Conservation (phyloP, 1,140 invertebrate species). For the Psix sp. region DNA sequence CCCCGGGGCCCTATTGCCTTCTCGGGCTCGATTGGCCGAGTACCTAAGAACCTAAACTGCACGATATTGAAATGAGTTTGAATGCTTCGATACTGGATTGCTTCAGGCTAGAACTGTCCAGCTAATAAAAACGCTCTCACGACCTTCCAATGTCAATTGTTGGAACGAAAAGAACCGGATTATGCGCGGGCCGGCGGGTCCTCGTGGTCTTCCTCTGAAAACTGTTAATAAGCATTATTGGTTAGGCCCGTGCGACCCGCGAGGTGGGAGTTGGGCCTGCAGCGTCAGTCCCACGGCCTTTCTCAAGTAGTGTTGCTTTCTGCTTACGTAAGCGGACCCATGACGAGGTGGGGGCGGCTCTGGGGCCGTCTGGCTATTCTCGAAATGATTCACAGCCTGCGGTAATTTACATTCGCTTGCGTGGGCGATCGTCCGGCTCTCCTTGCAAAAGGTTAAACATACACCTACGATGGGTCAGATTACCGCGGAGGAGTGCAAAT, state of each 20-base stretch:
- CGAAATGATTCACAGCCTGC: conserved; percentile 76
- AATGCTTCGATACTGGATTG: conserved; percentile 12
- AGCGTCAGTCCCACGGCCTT: conserved; percentile 74
- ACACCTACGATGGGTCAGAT: conserved; percentile 72
- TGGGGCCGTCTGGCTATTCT: conserved; percentile 64
- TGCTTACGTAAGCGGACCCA: conserved; percentile 49
- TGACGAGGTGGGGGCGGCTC: conserved; percentile 33
- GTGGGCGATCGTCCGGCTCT: conserved; percentile 72
- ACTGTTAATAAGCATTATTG: conserved; percentile 72
- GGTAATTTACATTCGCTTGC: conserved; percentile 76
- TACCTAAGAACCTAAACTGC: conserved; percentile 36
- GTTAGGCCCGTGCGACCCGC: conserved; percentile 42
- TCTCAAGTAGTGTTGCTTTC: conserved; percentile 64
- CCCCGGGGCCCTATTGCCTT: no score
- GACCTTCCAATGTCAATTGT: conserved; percentile 59
- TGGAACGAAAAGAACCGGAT: conserved; percentile 30
- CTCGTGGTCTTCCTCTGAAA: conserved; percentile 49
- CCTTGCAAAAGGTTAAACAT: conserved; percentile 74
- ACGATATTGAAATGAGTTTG: conserved; percentile 45
- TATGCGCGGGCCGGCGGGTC: conserved; percentile 12
- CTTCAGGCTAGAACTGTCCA: conserved; percentile 10
- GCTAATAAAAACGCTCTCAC: conserved; percentile 57
- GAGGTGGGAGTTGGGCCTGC: conserved; percentile 71
- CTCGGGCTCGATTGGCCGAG: no score
- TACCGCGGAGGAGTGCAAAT: conserved; percentile 57